These are phyloP conservation scores for Steinernema feltiae DNA, from an alignment of 1,140 invertebrate genomes.

Conservation along the genomic window DNA sequence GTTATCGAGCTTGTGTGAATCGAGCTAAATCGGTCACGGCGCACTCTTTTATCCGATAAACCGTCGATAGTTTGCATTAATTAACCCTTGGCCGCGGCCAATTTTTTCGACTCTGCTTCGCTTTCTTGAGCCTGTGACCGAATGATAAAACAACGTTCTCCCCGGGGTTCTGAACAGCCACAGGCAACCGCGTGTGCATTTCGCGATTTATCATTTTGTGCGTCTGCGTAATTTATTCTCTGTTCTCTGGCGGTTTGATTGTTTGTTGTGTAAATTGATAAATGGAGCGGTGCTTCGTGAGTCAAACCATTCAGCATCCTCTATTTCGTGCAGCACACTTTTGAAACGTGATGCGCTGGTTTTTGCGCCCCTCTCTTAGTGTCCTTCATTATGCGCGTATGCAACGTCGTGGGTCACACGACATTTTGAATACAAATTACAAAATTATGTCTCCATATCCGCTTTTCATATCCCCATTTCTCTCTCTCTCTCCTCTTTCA, in stretches of 20 bases:
- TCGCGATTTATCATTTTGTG: not conserved
- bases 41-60: not conserved
- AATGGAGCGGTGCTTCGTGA: too few relatives aligned
- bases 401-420: not conserved
- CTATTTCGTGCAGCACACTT: too few relatives aligned
- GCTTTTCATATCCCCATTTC: not conserved
- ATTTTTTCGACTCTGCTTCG: not conserved
- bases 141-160: not conserved
- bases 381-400: not conserved
- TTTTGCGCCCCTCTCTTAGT: too few relatives aligned
- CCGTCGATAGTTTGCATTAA: constrained; percentile 3
- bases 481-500: not conserved
- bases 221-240: too few relatives aligned
- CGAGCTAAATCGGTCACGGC: not conserved
- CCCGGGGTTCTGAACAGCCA: not conserved
- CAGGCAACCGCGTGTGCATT: not conserved
- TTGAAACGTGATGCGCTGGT: too few relatives aligned
- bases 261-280: not conserved
- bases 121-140: not conserved
- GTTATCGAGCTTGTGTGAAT: not conserved
- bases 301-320: too few relatives aligned
- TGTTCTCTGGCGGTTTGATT: too few relatives aligned
- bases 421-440: constrained; percentile 14
- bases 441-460: not conserved
- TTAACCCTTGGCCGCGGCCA: not conserved